Conservation (phyloP, 2,113 vertebrate species). For the Trichomycterus rosablanca region DNA sequence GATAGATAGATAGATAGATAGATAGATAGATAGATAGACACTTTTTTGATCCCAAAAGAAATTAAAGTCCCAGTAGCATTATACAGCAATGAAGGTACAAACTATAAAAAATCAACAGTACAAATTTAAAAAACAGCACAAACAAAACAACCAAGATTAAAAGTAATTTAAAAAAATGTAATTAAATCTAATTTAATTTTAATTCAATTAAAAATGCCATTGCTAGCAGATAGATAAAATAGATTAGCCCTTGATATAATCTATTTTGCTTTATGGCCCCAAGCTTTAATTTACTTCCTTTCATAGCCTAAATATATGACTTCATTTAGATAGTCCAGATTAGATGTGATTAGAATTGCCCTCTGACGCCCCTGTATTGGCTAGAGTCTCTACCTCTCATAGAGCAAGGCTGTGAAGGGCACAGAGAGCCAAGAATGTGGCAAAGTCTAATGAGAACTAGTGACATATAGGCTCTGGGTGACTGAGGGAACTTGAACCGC, state of each 20-base stretch:
- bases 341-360: constrained; percentile 38
- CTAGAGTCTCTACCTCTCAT: constrained; percentile 10
- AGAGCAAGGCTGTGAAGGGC: constrained; percentile 32
- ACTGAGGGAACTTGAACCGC: constrained; percentile 28
- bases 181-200: too few species aligned
- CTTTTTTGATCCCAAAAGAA: too few species aligned
- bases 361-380: constrained; percentile 23
- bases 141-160: too few species aligned
- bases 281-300: constrained; percentile 29
- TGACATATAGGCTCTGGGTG: constrained; percentile 1
- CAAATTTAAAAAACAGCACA: too few species aligned
- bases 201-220: too few species aligned
- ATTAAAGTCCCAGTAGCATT: too few species aligned
- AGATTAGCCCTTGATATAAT: constrained; percentile 36
- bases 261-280: constrained; percentile 16
- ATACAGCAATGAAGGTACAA: too few species aligned
- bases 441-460: constrained; percentile 36
- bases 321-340: constrained; percentile 35
- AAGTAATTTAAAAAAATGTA: too few species aligned
- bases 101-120: too few species aligned
- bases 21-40: too few species aligned
- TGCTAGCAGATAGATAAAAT: too few species aligned
- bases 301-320: constrained; percentile 32
- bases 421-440: constrained; percentile 38
- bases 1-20: too few species aligned